phyloP scores from a whole-genome alignment of 2,888 invertebrate genomes.

The Stenodera caucasica region DNA sequence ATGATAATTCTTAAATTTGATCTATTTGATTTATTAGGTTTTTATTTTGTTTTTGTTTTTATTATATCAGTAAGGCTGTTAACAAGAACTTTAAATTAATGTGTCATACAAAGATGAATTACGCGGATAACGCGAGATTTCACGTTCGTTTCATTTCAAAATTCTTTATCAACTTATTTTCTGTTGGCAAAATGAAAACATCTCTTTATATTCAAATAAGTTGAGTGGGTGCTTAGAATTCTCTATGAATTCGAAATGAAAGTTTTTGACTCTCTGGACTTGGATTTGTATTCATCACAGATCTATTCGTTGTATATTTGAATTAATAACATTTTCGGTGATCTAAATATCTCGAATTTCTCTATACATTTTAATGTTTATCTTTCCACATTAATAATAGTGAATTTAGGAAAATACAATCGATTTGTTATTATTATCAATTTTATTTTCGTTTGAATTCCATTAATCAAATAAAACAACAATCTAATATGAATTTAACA shows the following conservation, averaged over 20 bases:
- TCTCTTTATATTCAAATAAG: constrained; percentile 46
- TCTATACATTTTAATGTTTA: too few relatives aligned
- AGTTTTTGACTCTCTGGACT: constrained; percentile 40
- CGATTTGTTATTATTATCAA: too few relatives aligned
- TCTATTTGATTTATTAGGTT: too few relatives aligned
- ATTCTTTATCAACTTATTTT: constrained; percentile 20
- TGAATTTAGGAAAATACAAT: too few relatives aligned
- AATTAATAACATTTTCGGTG: constrained; percentile 37
- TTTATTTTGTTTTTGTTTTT: neutral
- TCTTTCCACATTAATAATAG: too few relatives aligned
- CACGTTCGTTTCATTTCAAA: constrained; percentile 11
- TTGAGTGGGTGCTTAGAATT: constrained; percentile 41
- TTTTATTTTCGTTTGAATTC: neutral
- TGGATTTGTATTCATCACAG: constrained; percentile 46
- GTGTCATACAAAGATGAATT: constrained; percentile 19
- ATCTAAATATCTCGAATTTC: neutral
- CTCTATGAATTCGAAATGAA: constrained; percentile 46
- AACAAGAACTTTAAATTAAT: constrained; percentile 13
- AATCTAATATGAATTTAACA: constrained; percentile 39
- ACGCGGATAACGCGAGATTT: constrained; percentile 16
- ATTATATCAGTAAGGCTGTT: neutral
- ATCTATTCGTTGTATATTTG: constrained; percentile 41
- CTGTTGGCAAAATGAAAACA: constrained; percentile 34
- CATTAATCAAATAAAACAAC: constrained; percentile 36
- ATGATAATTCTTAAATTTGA: too few relatives aligned